A percentile compares a stretch with the other conserved stretches of the same genome.
Evolutionary conservation across 1,140 invertebrate genomes (phyloP).

Genomic region (Gerris buenoi): DNA sequence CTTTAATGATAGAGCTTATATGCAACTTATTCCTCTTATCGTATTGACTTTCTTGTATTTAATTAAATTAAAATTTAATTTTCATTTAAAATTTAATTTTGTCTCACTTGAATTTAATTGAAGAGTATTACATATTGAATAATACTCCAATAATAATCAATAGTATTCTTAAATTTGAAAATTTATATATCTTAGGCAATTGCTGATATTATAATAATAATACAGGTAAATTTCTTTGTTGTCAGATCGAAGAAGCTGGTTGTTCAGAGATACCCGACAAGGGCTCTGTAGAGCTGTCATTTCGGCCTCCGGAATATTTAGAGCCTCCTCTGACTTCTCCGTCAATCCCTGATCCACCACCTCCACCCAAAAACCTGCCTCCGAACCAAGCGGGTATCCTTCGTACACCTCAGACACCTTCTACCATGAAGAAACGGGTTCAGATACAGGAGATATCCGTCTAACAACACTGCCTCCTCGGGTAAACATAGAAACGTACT

Average conservation of each 20-base stretch:
- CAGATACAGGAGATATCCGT: conserved; percentile 24
- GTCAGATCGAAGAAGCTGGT: conserved; percentile 19
- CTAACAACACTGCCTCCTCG: conserved; percentile 11
- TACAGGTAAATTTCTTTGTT: conserved; percentile 17
- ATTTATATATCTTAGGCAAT: too few relatives aligned
- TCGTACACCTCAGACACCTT: conserved; percentile 18
- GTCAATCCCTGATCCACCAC: conserved; percentile 21
- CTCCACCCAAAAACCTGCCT: conserved; percentile 19
- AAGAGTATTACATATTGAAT: too few relatives aligned
- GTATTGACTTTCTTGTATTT: too few relatives aligned
- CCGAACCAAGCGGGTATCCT: conserved; percentile 17
- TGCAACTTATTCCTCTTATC: too few relatives aligned
- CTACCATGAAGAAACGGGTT: conserved; percentile 22
- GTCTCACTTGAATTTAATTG: too few relatives aligned
- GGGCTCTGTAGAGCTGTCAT: conserved; percentile 12
- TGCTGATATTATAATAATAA: conserved; percentile 32
- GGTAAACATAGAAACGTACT: too few relatives aligned
- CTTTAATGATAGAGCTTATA: too few relatives aligned
- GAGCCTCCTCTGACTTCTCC: conserved; percentile 38
- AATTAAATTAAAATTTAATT: too few relatives aligned
- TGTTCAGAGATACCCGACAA: conserved; percentile 15
- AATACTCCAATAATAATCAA: too few relatives aligned
- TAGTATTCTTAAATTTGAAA: too few relatives aligned
- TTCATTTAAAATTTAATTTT: too few relatives aligned
- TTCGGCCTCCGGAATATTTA: conserved; percentile 27